phyloP scores from a whole-genome alignment of 2,113 vertebrate genomes.

The Solenodon paradoxus region DNA sequence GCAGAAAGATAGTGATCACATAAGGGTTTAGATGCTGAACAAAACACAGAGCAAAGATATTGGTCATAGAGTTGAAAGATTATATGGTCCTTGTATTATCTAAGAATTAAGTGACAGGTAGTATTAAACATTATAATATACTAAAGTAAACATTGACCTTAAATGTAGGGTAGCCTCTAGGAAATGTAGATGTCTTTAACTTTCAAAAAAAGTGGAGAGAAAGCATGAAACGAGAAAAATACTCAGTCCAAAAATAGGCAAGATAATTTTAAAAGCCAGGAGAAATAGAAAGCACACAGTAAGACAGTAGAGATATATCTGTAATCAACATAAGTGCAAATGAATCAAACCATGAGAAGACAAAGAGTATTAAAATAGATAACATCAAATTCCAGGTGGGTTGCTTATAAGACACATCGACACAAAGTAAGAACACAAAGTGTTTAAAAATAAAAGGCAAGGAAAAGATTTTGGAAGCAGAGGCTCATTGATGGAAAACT shows the following conservation, averaged over 20 bases:
- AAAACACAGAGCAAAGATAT: not conserved
- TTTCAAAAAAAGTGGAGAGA: not conserved
- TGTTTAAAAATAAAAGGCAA: not conserved
- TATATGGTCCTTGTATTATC: not conserved
- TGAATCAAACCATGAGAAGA: not conserved
- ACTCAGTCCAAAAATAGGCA: not conserved
- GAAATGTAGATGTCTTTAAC: not conserved
- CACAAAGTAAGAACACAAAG: not conserved
- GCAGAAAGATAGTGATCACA: not conserved
- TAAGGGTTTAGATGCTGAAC: not conserved
- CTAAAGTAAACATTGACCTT: not conserved
- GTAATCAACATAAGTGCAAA: not conserved
- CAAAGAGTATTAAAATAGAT: not conserved
- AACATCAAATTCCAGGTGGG: not conserved
- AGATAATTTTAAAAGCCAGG: not conserved
- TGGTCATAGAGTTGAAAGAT: not conserved
- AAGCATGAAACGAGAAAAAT: not conserved
- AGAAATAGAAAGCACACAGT: not conserved
- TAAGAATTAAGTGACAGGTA: not conserved
- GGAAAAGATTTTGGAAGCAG: not conserved
- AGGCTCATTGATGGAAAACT: not conserved
- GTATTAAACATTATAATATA: not conserved
- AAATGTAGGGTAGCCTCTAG: not conserved
- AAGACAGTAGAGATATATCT: not conserved
- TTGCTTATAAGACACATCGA: not conserved